A percentile compares a stretch with the other conserved stretches of the same genome.
Conservation (phyloP, 2,797 vertebrate species). For the Vultur gryphus region DNA sequence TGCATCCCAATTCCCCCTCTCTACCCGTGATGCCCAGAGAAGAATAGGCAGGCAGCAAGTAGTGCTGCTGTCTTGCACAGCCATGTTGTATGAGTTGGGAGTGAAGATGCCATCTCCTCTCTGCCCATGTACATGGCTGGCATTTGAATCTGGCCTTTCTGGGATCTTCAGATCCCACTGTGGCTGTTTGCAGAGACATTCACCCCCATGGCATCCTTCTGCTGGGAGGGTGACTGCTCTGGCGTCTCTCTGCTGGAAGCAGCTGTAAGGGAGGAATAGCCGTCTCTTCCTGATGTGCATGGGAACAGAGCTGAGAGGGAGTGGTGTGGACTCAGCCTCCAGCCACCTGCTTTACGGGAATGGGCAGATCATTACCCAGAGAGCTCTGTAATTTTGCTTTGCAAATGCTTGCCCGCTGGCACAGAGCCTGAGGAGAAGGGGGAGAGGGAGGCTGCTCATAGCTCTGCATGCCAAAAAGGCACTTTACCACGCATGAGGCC, state of each 20-base stretch:
- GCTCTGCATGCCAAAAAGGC: constrained; percentile 52
- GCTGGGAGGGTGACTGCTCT: neutral
- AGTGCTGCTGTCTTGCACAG: neutral
- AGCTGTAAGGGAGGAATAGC: constrained; percentile 8
- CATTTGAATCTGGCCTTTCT: neutral
- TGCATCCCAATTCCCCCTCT: neutral
- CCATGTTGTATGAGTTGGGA: neutral
- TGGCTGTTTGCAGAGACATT: neutral
- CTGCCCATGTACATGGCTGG: neutral
- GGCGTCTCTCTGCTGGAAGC: neutral
- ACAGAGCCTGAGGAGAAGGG: neutral
- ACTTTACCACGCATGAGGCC: constrained; percentile 4
- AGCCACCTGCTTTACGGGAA: constrained; percentile 48
- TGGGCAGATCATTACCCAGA: constrained; percentile 44
- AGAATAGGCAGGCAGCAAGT: neutral
- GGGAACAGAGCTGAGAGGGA: constrained; percentile 7
- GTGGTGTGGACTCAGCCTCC: constrained; percentile 29
- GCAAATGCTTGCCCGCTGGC: constrained; percentile 45
- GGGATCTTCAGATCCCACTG: neutral
- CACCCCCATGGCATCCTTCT: neutral
- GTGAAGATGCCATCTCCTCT: neutral
- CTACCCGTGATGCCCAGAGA: neutral
- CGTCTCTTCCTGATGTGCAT: neutral
- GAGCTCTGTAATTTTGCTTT: constrained; percentile 59
- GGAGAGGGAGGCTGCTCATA: neutral